Conservation (phyloP, 2,888 invertebrate genomes). For the Oscheius myriophilus region DNA sequence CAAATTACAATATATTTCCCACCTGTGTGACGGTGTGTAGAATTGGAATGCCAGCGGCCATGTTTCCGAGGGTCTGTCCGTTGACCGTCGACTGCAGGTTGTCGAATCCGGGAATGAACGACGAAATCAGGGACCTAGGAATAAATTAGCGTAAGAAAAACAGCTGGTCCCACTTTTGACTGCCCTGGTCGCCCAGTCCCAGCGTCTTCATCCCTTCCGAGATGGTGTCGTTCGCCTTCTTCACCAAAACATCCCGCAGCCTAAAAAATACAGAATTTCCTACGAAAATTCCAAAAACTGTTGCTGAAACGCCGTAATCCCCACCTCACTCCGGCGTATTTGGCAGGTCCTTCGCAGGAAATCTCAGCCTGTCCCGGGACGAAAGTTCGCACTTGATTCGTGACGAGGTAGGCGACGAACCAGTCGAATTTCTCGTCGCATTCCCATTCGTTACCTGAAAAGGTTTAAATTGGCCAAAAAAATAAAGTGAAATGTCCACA, state of each 20-base stretch:
- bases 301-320: neutral
- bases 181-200: constrained; percentile 12
- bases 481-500: too few relatives aligned
- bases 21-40: constrained; percentile 51
- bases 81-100: constrained; percentile 15
- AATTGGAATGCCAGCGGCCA: constrained; percentile 42
- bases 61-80: constrained; percentile 11
- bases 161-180: neutral
- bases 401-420: constrained; percentile 58
- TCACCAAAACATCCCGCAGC: constrained; percentile 69
- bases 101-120: constrained; percentile 51
- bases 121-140: constrained; percentile 40
- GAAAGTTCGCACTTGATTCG: constrained; percentile 66
- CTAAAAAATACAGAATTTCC: constrained; percentile 19
- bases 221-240: constrained; percentile 67
- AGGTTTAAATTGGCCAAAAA: too few relatives aligned
- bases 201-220: constrained; percentile 22
- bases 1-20: neutral
- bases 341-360: constrained; percentile 60
- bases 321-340: constrained; percentile 42
- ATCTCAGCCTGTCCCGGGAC: constrained; percentile 67
- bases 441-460: constrained; percentile 59
- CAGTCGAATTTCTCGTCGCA: constrained; percentile 66
- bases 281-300: neutral
- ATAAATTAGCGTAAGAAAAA: neutral